These are phyloP conservation scores for Agrenia bidenticulata DNA, from an alignment of 2,888 invertebrate genomes.

Conservation along the genomic window DNA sequence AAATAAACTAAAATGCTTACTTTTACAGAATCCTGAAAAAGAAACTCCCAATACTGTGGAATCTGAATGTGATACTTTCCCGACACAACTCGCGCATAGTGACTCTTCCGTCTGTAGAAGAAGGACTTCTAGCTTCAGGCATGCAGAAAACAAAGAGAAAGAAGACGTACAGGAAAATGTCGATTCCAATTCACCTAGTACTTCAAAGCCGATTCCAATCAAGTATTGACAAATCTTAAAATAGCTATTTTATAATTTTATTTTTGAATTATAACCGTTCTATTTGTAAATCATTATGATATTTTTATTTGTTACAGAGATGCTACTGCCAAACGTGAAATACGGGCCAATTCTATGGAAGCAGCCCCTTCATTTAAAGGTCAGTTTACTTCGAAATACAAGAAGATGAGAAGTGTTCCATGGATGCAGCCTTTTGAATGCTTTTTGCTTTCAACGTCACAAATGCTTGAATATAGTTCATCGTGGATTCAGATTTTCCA, in stretches of 20 bases:
- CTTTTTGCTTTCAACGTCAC: background rate
- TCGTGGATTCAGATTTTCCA: too few species aligned
- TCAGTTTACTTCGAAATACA: slow-evolving; percentile 3
- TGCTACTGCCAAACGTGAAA: slow-evolving; percentile 30
- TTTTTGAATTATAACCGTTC: too few species aligned
- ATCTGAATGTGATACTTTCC: too few species aligned
- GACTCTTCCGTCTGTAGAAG: slow-evolving; percentile 7
- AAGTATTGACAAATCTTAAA: too few species aligned
- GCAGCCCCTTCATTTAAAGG: slow-evolving; percentile 15
- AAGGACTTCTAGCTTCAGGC: slow-evolving; percentile 25
- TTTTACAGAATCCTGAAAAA: too few species aligned
- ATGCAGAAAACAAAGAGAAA: slow-evolving; percentile 17
- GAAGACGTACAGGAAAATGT: slow-evolving; percentile 5
- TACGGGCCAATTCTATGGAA: slow-evolving; percentile 37
- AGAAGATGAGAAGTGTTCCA: background rate
- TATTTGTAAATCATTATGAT: slow-evolving; percentile 1
- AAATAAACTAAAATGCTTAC: background rate
- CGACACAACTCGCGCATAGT: background rate
- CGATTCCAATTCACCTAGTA: background rate
- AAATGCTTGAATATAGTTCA: too few species aligned
- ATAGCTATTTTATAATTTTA: too few species aligned
- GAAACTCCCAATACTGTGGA: too few species aligned
- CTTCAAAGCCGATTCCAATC: slow-evolving; percentile 76
- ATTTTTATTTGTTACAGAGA: slow-evolving; percentile 25
- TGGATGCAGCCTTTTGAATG: background rate